phyloP scores from a whole-genome alignment of 2,888 invertebrate genomes.

The Drosophila kokeensis region DNA sequence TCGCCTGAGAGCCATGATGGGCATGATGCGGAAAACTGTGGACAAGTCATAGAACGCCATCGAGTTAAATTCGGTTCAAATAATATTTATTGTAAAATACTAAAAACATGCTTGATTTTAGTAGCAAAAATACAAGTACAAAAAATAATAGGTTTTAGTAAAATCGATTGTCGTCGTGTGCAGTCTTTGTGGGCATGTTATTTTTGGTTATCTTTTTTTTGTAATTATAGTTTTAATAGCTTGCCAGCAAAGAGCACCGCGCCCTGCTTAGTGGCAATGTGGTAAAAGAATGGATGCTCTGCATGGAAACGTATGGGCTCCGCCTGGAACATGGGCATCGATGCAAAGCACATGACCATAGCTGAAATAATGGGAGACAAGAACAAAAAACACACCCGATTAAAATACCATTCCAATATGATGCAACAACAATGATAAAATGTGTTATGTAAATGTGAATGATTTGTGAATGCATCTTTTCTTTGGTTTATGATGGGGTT shows the following conservation, averaged over 20 bases:
- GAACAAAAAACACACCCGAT: slow-evolving; percentile 32
- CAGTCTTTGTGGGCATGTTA: slow-evolving; percentile 33
- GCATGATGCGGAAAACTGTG: slow-evolving; percentile 65
- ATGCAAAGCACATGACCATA: slow-evolving; percentile 36
- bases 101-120: slow-evolving; percentile 37
- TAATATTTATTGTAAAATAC: slow-evolving; percentile 14
- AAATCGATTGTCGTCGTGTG: slow-evolving; percentile 18
- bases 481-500: not conserved
- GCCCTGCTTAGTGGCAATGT: slow-evolving; percentile 43
- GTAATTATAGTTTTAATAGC: slow-evolving; percentile 22
- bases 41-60: slow-evolving; percentile 10
- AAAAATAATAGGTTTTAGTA: not conserved
- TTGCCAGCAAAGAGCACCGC: slow-evolving; percentile 59
- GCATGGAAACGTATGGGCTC: slow-evolving; percentile 56
- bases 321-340: slow-evolving; percentile 43
- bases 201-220: slow-evolving; percentile 4
- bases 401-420: slow-evolving; percentile 14
- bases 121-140: slow-evolving; percentile 6
- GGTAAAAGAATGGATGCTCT: slow-evolving; percentile 64
- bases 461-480: not conserved
- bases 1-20: slow-evolving; percentile 47
- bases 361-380: slow-evolving; percentile 38
- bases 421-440: not conserved
- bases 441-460: not conserved
- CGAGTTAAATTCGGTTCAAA: not conserved